Conservation (phyloP, 2,113 vertebrate species). For the Pogonocichla stellata region DNA sequence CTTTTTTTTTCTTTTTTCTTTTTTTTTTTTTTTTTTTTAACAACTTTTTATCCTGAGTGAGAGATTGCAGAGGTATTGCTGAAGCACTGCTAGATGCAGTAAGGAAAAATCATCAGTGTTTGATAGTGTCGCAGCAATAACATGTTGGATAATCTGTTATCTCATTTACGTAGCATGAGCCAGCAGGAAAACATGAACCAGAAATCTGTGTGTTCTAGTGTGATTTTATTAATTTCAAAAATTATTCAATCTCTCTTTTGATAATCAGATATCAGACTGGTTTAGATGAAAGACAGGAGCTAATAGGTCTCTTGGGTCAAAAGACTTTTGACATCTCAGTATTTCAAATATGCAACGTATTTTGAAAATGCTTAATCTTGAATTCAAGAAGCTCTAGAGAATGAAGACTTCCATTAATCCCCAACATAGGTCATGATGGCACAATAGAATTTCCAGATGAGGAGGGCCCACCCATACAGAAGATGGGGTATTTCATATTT, state of each 20-base stretch:
- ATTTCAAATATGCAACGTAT: background rate
- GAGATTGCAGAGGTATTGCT: conserved; percentile 1
- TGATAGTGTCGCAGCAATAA: conserved; percentile 9
- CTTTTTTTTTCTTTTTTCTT: background rate
- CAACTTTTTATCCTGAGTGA: background rate
- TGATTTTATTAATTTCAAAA: conserved; percentile 53
- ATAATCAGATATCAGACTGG: background rate
- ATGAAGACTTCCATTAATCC: background rate
- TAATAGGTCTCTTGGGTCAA: background rate
- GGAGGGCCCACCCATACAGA: background rate
- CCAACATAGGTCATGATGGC: background rate
- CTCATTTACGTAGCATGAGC: background rate
- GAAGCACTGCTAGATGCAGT: conserved; percentile 44
- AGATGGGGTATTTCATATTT: background rate
- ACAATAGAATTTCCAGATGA: background rate
- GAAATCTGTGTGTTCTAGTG: background rate
- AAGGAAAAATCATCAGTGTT: conserved; percentile 56
- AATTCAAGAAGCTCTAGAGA: background rate
- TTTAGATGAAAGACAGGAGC: background rate
- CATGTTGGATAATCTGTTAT: conserved; percentile 43
- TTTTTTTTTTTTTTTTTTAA: background rate
- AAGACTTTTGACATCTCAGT: background rate
- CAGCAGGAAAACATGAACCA: background rate
- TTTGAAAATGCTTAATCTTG: background rate
- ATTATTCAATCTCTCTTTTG: background rate